Base-by-base conservation (phyloP, 2,797 vertebrate species). In the Cryptoblepharus egeriae region DNA sequence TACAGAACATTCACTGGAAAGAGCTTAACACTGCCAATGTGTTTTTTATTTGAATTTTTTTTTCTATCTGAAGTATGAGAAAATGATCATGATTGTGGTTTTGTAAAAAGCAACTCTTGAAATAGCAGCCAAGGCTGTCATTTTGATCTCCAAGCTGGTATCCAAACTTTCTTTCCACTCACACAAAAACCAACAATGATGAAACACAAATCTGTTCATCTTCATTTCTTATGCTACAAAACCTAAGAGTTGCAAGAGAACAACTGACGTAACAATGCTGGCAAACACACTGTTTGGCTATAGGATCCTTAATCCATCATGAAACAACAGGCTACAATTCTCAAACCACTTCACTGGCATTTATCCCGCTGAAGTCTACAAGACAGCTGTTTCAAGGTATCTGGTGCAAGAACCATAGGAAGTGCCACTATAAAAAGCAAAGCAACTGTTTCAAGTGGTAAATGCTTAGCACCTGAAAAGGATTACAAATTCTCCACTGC, bases 121-220 rank as follows among this genome's bases (percentile, higher is more conserved):
- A 75, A 76, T 85, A 86, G 83, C 24, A 79, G 58, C 32, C 64
- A n/a, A 11, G 35, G 60, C 81, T 74, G 79, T 85, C 83, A 16
- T 85, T 83, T 35, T 81, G 58, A 88, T 85, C 77, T 79, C 79
- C 45, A 65, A 77, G 28, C 22, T 42, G 35, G 45, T 76, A 63
- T 64, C 68, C 79, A 79, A 81, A 77, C 63, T n/a, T 30, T 63
- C 37, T 42, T 32, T 42, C 55, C 45, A 65, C 61, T 26, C 74
- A 49, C n/a, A 45, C 67, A 55, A 7, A 61, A 15, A 63, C 73
- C 39, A 10, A 49, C 75, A 65, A 70, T 74, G 78, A 88, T 37
- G 77, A 85, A 89, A 88, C 2, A n/a, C 82, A 86, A 77, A 42
- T 64, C 61, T 64, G 75, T 35, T 77, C n/a, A 32, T 49, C 60